phyloP scores from a whole-genome alignment of 2,113 vertebrate genomes.

The Cololabis saira region DNA sequence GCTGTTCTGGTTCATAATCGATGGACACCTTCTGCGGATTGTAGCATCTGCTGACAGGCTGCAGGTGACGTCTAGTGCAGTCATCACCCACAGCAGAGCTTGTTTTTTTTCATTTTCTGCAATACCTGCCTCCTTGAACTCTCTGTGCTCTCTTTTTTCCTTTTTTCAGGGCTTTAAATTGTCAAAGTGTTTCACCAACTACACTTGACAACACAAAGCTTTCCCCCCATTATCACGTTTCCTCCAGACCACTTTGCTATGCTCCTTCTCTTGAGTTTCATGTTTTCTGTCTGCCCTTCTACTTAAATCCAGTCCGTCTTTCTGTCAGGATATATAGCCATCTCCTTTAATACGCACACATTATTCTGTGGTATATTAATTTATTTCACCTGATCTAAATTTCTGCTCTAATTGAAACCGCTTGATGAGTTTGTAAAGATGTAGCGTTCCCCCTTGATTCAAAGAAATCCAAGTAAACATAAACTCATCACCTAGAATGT shows the following conservation, averaged over 20 bases:
- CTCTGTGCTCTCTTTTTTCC: too few relatives aligned
- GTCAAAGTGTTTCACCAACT: too few relatives aligned
- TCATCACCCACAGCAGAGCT: conserved; percentile 17
- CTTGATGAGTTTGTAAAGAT: too few relatives aligned
- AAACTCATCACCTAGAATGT: too few relatives aligned
- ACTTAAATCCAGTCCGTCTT: background rate
- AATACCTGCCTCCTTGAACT: too few relatives aligned
- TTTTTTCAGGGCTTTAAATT: too few relatives aligned
- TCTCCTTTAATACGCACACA: conserved; percentile 14
- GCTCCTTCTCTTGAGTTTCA: conserved; percentile 4
- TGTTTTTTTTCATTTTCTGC: conserved; percentile 21
- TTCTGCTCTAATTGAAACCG: too few relatives aligned
- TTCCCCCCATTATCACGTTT: background rate
- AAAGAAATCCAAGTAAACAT: too few relatives aligned
- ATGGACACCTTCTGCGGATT: conserved; percentile 53
- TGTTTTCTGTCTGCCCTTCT: conserved; percentile 15
- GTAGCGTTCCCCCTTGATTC: too few relatives aligned
- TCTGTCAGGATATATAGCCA: conserved; percentile 12
- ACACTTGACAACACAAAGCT: too few relatives aligned
- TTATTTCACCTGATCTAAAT: too few relatives aligned
- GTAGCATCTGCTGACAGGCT: conserved; percentile 62
- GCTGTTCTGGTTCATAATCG: conserved; percentile 64
- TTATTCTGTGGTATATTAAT: background rate
- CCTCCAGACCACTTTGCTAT: conserved; percentile 8
- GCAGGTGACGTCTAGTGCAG: conserved; percentile 39